Conservation (phyloP, 1,140 invertebrate genomes). For the Polyergus mexicanus region DNA sequence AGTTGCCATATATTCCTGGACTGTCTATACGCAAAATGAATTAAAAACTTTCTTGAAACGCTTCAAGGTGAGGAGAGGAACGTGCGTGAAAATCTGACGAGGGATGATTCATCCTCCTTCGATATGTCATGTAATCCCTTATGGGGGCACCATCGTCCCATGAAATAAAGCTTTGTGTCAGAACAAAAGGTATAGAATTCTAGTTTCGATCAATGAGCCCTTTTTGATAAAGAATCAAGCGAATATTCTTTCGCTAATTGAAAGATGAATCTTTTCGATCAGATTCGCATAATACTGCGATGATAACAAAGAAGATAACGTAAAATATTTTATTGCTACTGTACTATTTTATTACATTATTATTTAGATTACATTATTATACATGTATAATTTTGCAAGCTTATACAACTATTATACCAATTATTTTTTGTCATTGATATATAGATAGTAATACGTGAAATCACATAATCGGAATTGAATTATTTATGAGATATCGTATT, state of each 20-base stretch:
- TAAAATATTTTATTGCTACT: not conserved
- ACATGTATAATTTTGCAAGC: not conserved
- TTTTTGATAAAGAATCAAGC: slow-evolving; percentile 16
- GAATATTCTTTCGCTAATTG: not conserved
- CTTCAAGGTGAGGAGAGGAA: slow-evolving; percentile 50
- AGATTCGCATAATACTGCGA: not conserved
- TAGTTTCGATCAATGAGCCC: not conserved
- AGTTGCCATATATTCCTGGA: not conserved
- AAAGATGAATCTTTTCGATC: not conserved
- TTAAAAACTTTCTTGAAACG: slow-evolving; percentile 17
- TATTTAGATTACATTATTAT: not conserved
- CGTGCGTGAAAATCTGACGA: slow-evolving; percentile 61
- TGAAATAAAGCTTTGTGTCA: slow-evolving; percentile 46
- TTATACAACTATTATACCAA: not conserved
- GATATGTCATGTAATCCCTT: slow-evolving; percentile 55
- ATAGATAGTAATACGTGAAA: not conserved
- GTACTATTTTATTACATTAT: no score
- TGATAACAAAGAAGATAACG: not conserved
- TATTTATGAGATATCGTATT: slow-evolving; percentile 9
- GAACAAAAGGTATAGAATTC: slow-evolving; percentile 43
- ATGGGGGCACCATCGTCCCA: slow-evolving; percentile 48
- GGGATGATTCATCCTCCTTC: slow-evolving; percentile 51
- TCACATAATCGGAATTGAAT: not conserved
- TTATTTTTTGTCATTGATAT: slow-evolving; percentile 1
- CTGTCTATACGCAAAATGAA: slow-evolving; percentile 45